Conservation (phyloP, 2,113 vertebrate species). For the Tor tambroides region DNA sequence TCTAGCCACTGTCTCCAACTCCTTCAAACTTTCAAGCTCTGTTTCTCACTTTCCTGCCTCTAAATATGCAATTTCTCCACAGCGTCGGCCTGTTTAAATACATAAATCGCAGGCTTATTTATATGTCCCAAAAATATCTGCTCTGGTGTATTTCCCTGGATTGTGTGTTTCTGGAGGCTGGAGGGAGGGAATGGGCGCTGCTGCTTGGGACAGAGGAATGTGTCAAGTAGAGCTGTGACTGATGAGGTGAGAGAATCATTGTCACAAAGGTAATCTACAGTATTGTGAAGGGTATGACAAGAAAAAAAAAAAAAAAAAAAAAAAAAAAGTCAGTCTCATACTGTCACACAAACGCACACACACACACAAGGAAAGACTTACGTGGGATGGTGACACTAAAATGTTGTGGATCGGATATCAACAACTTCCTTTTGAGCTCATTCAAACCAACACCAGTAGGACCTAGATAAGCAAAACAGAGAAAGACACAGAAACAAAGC, state of each 20-base stretch:
- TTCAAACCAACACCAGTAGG: conserved; percentile 92
- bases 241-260: background rate
- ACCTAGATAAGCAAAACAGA: conserved; percentile 76
- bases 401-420: conserved; percentile 92
- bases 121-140: conserved; percentile 66
- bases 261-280: background rate
- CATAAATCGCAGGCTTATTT: conserved; percentile 63
- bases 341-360: background rate
- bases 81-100: conserved; percentile 53
- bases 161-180: conserved; percentile 46
- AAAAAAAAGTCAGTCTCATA: no score
- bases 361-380: conserved; percentile 73
- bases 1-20: conserved; percentile 51
- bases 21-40: conserved; percentile 2
- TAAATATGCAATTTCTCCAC: conserved; percentile 60
- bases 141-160: conserved; percentile 51
- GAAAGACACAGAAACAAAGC: background rate
- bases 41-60: conserved; percentile 39
- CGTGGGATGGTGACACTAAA: conserved; percentile 93
- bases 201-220: background rate
- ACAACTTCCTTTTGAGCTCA: conserved; percentile 91
- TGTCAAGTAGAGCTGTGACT: background rate
- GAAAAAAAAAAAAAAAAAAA: no score
- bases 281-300: background rate
- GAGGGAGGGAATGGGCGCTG: conserved; percentile 10